Conservation (phyloP, 2,888 invertebrate species). For the Caenorhabditis becei region DNA sequence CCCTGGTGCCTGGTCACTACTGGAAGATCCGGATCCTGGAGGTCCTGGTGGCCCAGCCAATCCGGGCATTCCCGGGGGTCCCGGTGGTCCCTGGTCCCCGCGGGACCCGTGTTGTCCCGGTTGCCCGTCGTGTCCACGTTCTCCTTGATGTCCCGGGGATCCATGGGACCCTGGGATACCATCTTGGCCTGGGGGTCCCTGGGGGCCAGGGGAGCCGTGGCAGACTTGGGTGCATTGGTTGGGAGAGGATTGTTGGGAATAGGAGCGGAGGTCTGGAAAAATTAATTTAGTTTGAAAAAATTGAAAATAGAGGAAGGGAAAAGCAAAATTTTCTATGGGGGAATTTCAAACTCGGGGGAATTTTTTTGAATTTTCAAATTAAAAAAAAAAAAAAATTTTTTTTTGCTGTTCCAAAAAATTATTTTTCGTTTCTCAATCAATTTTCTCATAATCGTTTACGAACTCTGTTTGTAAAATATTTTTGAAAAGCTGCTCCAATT, state of each 20-base stretch:
- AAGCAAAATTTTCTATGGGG: too few species aligned
- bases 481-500: too few species aligned
- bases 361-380: slow-evolving; percentile 1
- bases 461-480: too few species aligned
- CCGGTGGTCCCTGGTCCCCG: slow-evolving; percentile 68
- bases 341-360: neutral
- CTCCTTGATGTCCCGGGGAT: slow-evolving; percentile 70
- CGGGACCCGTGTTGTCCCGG: slow-evolving; percentile 59
- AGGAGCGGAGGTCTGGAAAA: slow-evolving; percentile 35
- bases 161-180: slow-evolving; percentile 71
- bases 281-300: too few species aligned
- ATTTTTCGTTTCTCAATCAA: too few species aligned
- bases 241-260: neutral
- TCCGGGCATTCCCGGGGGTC: slow-evolving; percentile 43
- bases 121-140: slow-evolving; percentile 66
- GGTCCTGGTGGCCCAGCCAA: slow-evolving; percentile 66
- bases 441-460: too few species aligned
- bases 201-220: slow-evolving; percentile 68
- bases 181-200: slow-evolving; percentile 68
- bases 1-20: neutral
- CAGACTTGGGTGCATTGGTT: slow-evolving; percentile 66
- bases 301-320: slow-evolving; percentile 9
- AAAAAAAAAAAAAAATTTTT: neutral
- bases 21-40: slow-evolving; percentile 59
- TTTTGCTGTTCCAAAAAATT: too few species aligned